Evolutionary conservation across 2,888 invertebrate genomes (phyloP).

Genomic region (Scaptomyza cyrtandrae): DNA sequence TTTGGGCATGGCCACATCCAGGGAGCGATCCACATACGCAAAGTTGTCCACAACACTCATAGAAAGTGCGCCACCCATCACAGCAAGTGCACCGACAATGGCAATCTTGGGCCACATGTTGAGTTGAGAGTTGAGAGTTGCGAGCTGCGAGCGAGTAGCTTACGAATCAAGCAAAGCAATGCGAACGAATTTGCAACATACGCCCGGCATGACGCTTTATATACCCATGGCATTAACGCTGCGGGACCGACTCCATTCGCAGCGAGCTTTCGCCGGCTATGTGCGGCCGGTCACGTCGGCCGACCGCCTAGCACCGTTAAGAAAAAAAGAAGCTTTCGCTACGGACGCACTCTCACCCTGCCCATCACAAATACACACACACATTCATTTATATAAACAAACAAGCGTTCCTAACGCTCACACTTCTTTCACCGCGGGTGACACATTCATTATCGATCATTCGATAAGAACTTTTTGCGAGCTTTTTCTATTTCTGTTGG

Average conservation of each 20-base stretch:
- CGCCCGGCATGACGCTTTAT: slow-evolving; percentile 54
- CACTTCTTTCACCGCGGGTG: slow-evolving; percentile 46
- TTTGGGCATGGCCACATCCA: slow-evolving; percentile 64
- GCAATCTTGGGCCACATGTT: slow-evolving; percentile 66
- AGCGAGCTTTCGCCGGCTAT: slow-evolving; percentile 54
- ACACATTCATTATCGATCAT: slow-evolving; percentile 65
- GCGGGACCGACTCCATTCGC: slow-evolving; percentile 30
- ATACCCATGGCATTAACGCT: slow-evolving; percentile 32
- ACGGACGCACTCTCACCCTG: not conserved
- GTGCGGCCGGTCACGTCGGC: slow-evolving; percentile 71
- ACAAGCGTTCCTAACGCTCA: slow-evolving; percentile 42
- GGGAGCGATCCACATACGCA: slow-evolving; percentile 68
- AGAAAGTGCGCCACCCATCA: slow-evolving; percentile 59
- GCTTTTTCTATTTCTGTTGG: slow-evolving; percentile 20
- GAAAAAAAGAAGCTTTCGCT: slow-evolving; percentile 28
- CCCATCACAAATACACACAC: no score
- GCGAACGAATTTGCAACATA: slow-evolving; percentile 49
- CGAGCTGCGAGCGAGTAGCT: slow-evolving; percentile 4
- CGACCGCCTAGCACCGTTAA: slow-evolving; percentile 26
- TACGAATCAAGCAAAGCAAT: slow-evolving; percentile 9
- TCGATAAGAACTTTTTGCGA: slow-evolving; percentile 59
- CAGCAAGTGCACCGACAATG: slow-evolving; percentile 54
- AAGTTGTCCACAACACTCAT: slow-evolving; percentile 64
- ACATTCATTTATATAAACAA: not conserved
- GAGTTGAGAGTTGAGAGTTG: not conserved